These are phyloP conservation scores for Dissostichus mawsoni DNA, from an alignment of 2,113 vertebrate species.

Conservation along the genomic window DNA sequence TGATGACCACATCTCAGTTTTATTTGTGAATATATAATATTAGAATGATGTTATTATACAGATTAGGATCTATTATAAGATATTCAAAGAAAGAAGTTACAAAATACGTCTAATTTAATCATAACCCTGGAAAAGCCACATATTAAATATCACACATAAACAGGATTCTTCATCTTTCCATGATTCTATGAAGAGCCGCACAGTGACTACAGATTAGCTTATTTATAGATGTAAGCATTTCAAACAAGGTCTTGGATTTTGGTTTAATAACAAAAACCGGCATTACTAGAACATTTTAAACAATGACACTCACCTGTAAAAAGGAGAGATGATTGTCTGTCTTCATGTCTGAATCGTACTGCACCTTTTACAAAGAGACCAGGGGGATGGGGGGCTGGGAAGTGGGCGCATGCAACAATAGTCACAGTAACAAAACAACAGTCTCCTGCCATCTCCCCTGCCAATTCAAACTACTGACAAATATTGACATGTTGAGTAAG, in stretches of 20 bases:
- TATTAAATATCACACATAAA: not conserved
- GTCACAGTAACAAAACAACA: slow-evolving; percentile 37
- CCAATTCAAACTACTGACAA: slow-evolving; percentile 10
- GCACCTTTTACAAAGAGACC: slow-evolving; percentile 31
- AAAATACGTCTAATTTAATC: not conserved
- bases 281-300: not conserved
- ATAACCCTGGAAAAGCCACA: not conserved
- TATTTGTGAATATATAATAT: not conserved
- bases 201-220: too few species aligned
- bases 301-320: slow-evolving; percentile 66
- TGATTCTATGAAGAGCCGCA: not conserved
- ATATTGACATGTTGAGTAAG: not conserved
- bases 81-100: not conserved
- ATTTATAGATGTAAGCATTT: not conserved
- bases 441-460: slow-evolving; percentile 42
- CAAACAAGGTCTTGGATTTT: not conserved
- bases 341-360: slow-evolving; percentile 41
- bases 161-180: not conserved
- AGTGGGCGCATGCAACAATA: slow-evolving; percentile 58
- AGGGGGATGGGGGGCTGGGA: slow-evolving; percentile 34
- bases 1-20: not conserved
- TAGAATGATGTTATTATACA: not conserved
- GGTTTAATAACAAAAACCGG: not conserved
- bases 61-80: not conserved
- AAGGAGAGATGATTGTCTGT: slow-evolving; percentile 41